phyloP scores from a whole-genome alignment of 2,113 vertebrate genomes.

The Collichthys lucidus region DNA sequence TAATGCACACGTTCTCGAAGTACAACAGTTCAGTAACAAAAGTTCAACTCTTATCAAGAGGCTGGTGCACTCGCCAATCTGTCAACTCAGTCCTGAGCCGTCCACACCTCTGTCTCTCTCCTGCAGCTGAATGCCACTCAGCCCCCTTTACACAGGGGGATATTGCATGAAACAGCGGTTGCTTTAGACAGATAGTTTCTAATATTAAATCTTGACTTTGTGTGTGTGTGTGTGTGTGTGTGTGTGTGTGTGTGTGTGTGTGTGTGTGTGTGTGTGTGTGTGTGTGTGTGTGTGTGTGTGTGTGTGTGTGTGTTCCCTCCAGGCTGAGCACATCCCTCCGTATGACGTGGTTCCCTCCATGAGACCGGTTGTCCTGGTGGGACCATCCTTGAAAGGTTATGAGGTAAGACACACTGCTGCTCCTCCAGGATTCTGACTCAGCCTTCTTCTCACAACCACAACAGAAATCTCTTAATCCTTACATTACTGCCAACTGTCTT shows the following conservation, averaged over 20 bases:
- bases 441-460: neutral
- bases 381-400: constrained; percentile 97
- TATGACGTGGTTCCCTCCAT: constrained; percentile 99
- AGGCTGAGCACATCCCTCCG: constrained; percentile 97
- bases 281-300: neutral
- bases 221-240: neutral
- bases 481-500: neutral
- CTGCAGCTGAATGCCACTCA: no score
- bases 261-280: neutral
- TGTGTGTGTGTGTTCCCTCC: constrained; percentile 6
- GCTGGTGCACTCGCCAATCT: no score
- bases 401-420: constrained; percentile 85
- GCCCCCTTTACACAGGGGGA: no score
- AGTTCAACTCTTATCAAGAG: no score
- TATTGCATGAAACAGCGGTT: neutral
- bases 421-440: neutral
- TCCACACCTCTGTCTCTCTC: no score
- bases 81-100: no score
- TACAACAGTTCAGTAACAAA: no score
- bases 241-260: constrained; percentile 2
- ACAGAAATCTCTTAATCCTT: neutral
- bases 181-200: neutral
- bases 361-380: constrained; percentile 97
- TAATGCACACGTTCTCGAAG: no score
- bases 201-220: constrained; percentile 9